Conservation (phyloP, 2,113 vertebrate species). For the Corythoichthys haematopterus region DNA sequence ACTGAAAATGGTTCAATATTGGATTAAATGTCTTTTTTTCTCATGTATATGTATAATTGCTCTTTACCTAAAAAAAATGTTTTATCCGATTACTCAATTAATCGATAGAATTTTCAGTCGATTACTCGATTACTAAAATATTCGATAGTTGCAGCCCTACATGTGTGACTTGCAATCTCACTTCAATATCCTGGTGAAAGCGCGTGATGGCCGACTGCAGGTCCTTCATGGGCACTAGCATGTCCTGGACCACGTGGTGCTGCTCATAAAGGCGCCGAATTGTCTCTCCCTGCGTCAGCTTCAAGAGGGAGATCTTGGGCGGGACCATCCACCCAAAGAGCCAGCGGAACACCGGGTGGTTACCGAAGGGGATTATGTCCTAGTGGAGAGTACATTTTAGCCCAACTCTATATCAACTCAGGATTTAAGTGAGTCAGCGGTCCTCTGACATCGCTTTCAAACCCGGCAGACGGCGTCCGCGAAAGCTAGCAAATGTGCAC, state of each 20-base stretch:
- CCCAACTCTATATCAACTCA: background rate
- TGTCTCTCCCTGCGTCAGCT: conserved; percentile 95
- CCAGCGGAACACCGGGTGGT: conserved; percentile 88
- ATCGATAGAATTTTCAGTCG: too few relatives aligned
- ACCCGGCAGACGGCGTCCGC: conserved; percentile 5
- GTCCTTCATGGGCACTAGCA: conserved; percentile 91
- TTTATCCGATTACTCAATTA: too few relatives aligned
- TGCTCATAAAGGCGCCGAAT: conserved; percentile 91
- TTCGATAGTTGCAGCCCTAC: too few relatives aligned
- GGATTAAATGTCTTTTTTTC: too few relatives aligned
- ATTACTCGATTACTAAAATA: too few relatives aligned
- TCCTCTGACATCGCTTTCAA: conserved; percentile 5
- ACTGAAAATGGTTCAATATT: too few relatives aligned
- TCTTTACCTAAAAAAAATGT: too few relatives aligned
- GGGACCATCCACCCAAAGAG: conserved; percentile 98
- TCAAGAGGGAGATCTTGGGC: conserved; percentile 94
- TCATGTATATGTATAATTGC: too few relatives aligned
- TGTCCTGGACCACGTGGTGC: conserved; percentile 95
- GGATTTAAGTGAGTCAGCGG: background rate
- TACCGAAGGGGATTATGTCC: conserved; percentile 98
- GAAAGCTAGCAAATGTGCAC: conserved; percentile 16
- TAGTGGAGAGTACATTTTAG: conserved; percentile 41
- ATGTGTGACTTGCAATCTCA: conserved; percentile 56
- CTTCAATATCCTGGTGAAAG: conserved; percentile 85
- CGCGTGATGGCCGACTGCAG: conserved; percentile 77